Evolutionary conservation across 2,797 vertebrate species (phyloP).

Genomic region (Hoplostethus atlanticus): DNA sequence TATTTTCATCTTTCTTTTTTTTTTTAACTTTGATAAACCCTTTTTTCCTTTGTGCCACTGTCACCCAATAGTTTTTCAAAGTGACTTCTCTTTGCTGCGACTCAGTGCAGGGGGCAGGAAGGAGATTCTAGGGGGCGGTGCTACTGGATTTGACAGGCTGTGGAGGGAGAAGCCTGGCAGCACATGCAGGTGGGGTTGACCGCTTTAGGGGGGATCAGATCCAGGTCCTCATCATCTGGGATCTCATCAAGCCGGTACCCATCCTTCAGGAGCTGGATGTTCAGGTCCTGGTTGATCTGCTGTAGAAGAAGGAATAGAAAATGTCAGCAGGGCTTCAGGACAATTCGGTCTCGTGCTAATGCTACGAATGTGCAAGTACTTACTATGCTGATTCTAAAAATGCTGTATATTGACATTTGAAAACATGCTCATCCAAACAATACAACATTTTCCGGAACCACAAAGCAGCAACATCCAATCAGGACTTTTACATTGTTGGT

Average conservation of each 20-base stretch:
- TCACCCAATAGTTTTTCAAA: constrained; percentile 43
- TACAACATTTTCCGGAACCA: constrained; percentile 3
- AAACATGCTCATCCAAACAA: background rate
- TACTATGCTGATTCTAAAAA: constrained; percentile 2
- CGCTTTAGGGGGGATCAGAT: constrained; percentile 98
- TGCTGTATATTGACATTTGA: background rate
- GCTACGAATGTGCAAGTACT: background rate
- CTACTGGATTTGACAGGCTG: constrained; percentile 98
- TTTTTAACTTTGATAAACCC: constrained; percentile 53
- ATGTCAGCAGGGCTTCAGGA: constrained; percentile 20
- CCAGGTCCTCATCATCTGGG: constrained; percentile 97
- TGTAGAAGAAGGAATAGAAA: constrained; percentile 66
- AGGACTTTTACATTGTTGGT: background rate
- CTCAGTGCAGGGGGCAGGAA: constrained; percentile 61
- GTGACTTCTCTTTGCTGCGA: constrained; percentile 34
- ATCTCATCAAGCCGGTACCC: constrained; percentile 98
- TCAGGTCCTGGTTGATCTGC: constrained; percentile 99
- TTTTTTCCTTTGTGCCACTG: constrained; percentile 61
- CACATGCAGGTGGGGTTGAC: constrained; percentile 99
- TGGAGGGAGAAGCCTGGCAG: constrained; percentile 96
- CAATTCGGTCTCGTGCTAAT: background rate
- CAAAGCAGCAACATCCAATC: constrained; percentile 6
- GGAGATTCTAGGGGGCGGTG: constrained; percentile 27
- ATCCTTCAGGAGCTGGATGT: constrained; percentile 98
- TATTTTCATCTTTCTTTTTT: constrained; percentile 24